Evolutionary conservation across 2,113 vertebrate genomes (phyloP).

Genomic region (Equus przewalskii): DNA sequence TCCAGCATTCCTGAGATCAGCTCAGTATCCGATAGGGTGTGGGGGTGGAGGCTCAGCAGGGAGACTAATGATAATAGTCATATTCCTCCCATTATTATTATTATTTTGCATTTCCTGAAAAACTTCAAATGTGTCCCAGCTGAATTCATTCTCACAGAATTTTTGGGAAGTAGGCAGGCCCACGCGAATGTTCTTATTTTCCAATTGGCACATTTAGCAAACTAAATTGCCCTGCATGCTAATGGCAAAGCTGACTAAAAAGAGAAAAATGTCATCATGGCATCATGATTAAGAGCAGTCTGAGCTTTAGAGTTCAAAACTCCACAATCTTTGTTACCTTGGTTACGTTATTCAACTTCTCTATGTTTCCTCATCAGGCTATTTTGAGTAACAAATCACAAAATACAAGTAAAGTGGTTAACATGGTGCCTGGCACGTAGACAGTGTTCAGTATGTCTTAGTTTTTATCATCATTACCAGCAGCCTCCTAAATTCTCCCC

Average conservation of each 20-base stretch:
- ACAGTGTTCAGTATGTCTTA: neutral
- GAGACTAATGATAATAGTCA: neutral
- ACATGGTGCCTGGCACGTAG: neutral
- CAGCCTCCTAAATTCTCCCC: neutral
- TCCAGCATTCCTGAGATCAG: neutral
- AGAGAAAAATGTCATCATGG: neutral
- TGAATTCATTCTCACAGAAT: neutral
- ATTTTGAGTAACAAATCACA: neutral
- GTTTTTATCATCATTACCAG: neutral
- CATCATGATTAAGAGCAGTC: neutral
- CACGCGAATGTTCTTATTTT: neutral
- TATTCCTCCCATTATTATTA: neutral
- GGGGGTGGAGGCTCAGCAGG: accelerated
- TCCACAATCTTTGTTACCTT: neutral
- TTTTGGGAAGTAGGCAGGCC: neutral
- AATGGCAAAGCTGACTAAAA: neutral
- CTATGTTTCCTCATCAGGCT: neutral
- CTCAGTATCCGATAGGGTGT: neutral
- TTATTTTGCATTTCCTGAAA: neutral
- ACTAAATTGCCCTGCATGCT: neutral
- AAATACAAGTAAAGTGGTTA: neutral
- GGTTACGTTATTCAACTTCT: neutral
- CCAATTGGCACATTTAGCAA: neutral
- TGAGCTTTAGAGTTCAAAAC: neutral
- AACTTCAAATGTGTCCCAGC: neutral